Conservation (phyloP, 2,888 invertebrate species). For the Plebejus melissa region DNA sequence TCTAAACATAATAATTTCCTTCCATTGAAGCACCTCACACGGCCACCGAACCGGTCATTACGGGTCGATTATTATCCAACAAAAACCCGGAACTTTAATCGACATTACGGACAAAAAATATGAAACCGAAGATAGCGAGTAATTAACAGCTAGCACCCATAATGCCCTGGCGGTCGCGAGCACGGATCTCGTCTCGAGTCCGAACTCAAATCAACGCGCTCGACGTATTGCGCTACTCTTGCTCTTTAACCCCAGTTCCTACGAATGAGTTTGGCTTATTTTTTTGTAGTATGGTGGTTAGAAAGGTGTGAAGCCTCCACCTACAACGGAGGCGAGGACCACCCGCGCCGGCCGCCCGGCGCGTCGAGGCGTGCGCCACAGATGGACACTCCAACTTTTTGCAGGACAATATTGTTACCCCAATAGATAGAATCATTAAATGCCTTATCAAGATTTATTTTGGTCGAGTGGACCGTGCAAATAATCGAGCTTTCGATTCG, state of each 20-base stretch:
- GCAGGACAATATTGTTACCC: conserved; percentile 34
- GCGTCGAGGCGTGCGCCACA: conserved; percentile 56
- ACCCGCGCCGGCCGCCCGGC: conserved; percentile 67
- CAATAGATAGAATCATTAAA: background rate
- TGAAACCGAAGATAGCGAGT: conserved; percentile 75
- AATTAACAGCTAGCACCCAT: conserved; percentile 68
- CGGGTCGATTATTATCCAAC: conserved; percentile 70
- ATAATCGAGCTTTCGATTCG: background rate
- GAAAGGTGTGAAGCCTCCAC: conserved; percentile 70
- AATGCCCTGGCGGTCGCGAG: conserved; percentile 56
- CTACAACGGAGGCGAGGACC: conserved; percentile 62
- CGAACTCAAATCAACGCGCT: background rate
- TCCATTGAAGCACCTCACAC: conserved; percentile 66
- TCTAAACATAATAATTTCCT: conserved; percentile 68
- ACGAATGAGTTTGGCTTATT: conserved; percentile 22
- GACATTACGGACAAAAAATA: conserved; percentile 72
- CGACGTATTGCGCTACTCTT: background rate
- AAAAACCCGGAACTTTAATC: conserved; percentile 76
- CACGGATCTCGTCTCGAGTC: background rate
- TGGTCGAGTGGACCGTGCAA: background rate
- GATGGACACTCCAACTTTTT: conserved; percentile 37
- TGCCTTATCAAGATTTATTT: conserved; percentile 13
- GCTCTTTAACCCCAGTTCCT: background rate
- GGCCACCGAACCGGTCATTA: conserved; percentile 72
- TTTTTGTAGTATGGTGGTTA: conserved; percentile 41